Evolutionary conservation across 2,113 vertebrate genomes (phyloP), one percentile per base, ranked within the genome.

Genomic region (Gymnarchus niloticus): DNA sequence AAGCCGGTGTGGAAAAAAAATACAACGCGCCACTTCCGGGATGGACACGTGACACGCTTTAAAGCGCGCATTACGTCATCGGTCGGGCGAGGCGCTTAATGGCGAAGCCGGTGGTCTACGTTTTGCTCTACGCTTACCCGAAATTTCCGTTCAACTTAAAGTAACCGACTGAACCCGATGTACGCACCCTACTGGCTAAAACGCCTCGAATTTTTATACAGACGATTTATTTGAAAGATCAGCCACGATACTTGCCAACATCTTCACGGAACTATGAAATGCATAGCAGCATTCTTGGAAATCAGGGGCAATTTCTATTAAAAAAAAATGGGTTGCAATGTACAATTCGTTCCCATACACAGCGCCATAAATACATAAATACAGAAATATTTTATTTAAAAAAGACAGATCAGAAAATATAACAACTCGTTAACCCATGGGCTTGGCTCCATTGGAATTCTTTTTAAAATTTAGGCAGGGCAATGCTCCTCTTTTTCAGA

Each of bases 321-420:
- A n/a, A 73, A 37, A 33, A 41, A 73, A 37, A 17, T 33, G 4
- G 61, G 61, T 28, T 73, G 65, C 37, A 41, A 41, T 41, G 65
- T 37, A 48, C 21, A 77, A 48, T 14, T n/a, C 41, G 37, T n/a
- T 83, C 54, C 52, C 54, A 56, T 41, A 56, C 33, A 54, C 25
- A 10, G 33, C 54, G 33, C 54, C 82, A 59, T 59, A 3, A 83
- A n/a, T n/a, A n/a, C n/a, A n/a, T 54, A 82, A 82, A 82, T 52
- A 54, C 48, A 83, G 54, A 81, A 81, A 83, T 57, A 83, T 59
- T 83, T 83, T 83, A 83, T 83, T 81, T 83, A 56, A 83, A 81
- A 83, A 83, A 83, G 82, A 83, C 54, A 59, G 3, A 10, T 83
- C 82, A 83, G 56, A 83, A 83, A 83, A 28, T 19, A 57, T 83